A percentile compares a stretch with the other conserved stretches of the same genome.
phyloP scores from a whole-genome alignment of 2,888 invertebrate species.

The Ceratothoa steindachneri region DNA sequence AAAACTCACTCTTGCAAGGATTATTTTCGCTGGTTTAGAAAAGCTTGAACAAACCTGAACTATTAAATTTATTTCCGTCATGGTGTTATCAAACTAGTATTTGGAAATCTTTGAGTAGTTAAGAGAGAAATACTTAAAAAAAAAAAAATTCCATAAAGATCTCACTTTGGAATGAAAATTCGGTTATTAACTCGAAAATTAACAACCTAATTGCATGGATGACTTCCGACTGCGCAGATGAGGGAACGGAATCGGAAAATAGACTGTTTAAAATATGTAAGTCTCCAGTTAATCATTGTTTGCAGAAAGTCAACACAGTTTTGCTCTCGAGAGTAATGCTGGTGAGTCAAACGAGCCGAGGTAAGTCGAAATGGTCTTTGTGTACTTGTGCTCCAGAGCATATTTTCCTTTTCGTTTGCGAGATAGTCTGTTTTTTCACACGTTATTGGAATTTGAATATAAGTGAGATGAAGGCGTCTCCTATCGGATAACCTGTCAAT shows the following conservation, averaged over 20 bases:
- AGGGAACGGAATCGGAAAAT: not conserved
- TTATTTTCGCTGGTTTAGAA: too few relatives aligned
- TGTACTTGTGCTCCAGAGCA: not conserved
- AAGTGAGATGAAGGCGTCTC: constrained; percentile 18
- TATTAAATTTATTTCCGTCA: too few relatives aligned
- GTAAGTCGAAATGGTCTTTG: not conserved
- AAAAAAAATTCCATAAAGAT: too few relatives aligned
- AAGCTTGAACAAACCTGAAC: too few relatives aligned
- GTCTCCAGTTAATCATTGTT: constrained; percentile 2
- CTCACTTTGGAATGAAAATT: not conserved
- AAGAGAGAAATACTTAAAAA: too few relatives aligned
- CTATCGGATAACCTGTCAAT: constrained; percentile 1
- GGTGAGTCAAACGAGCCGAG: not conserved
- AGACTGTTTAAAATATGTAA: not conserved
- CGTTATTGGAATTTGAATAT: constrained; percentile 20
- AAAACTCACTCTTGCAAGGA: too few relatives aligned
- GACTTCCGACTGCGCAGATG: not conserved
- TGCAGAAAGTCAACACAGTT: not conserved
- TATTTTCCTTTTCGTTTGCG: not conserved
- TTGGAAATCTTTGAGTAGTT: too few relatives aligned
- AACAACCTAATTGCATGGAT: not conserved
- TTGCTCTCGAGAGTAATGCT: not conserved
- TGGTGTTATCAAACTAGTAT: too few relatives aligned
- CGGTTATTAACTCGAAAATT: not conserved
- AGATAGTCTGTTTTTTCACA: not conserved